Base-by-base conservation (phyloP, 2,888 invertebrate genomes). In the Ctena decussata region DNA sequence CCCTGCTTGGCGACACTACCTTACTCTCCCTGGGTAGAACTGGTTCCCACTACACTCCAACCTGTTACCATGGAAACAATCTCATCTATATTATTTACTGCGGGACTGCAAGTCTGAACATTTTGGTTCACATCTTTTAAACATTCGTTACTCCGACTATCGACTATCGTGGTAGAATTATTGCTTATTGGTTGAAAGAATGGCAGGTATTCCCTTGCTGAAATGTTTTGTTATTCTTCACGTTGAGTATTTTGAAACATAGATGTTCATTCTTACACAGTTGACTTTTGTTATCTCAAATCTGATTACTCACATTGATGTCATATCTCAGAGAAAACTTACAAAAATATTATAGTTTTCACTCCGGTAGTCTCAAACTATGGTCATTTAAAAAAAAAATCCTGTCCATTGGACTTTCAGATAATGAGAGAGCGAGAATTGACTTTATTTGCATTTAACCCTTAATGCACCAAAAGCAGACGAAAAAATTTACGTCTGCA, bases 121-220 rank as follows among this genome's bases (percentile, higher is more conserved):
- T 65, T 65, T 65, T 35, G 65, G 65, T 65, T 65, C 65, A 65
- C 65, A 35, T 65, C 65, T 65, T 65, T 65, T 65, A 65, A 65
- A 65, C 65, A 65, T 65, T 65, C 65, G 65, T 65, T 65, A 18
- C 65, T 65, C 65, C 30, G 65, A 65, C 65, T 65, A 65, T 65
- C 65, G 65, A 72, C 72, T 72, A 72, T 39, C 72, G 72, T 72
- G 72, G 72, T 72, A 72, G 41, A 65, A 35, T 65, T 65, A 65
- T 72, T 46, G 72, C 72, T 72, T 72, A 72, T 72, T 72, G 72
- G 72, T 72, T 41, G n/a, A 72, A 15, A 72, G 72, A 72, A 65
- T 65, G 35, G 65, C 65, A 65, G 65, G 65, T 65, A 65, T 65
- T 65, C 65, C 57, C 65, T 30, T 65, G 65, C 65, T 65, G 65